phyloP scores from a whole-genome alignment of 2,888 invertebrate species.

The Tolmerus cingulatus region DNA sequence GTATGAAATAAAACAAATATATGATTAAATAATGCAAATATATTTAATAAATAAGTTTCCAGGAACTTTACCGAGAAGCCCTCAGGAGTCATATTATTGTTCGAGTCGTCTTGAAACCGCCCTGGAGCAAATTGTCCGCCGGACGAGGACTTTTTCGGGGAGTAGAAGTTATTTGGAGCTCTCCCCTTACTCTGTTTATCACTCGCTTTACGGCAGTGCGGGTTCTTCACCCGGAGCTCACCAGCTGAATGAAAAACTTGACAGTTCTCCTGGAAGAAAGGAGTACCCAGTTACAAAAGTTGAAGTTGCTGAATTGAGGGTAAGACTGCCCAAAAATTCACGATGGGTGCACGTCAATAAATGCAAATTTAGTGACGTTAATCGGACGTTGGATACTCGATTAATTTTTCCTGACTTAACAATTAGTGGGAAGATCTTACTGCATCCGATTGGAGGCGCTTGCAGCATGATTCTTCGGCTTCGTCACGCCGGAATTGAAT shows the following conservation, averaged over 20 bases:
- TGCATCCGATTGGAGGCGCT: constrained; percentile 66
- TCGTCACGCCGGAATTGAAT: constrained; percentile 80
- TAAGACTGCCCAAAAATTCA: constrained; percentile 72
- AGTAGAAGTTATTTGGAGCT: constrained; percentile 55
- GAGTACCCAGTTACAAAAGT: constrained; percentile 53
- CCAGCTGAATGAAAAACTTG: constrained; percentile 41
- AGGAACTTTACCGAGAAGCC: neutral
- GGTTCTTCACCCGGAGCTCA: constrained; percentile 46
- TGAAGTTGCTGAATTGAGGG: constrained; percentile 62
- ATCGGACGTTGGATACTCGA: constrained; percentile 78
- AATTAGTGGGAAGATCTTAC: constrained; percentile 78
- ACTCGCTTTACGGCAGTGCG: constrained; percentile 58
- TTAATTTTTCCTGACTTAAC: constrained; percentile 81
- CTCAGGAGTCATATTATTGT: constrained; percentile 66
- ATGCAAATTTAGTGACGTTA: constrained; percentile 78
- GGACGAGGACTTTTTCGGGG: constrained; percentile 56
- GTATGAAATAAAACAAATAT: neutral
- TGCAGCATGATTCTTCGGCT: constrained; percentile 83
- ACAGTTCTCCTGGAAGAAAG: neutral
- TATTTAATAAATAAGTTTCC: neutral
- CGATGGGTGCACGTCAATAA: constrained; percentile 78
- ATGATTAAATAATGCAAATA: too few relatives aligned
- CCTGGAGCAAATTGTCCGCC: constrained; percentile 69
- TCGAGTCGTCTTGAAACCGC: constrained; percentile 73
- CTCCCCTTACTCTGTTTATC: constrained; percentile 59